Evolutionary conservation across 2,113 vertebrate species (phyloP), one percentile per base, ranked within the genome.

Genomic region (Urocolius indicus): DNA sequence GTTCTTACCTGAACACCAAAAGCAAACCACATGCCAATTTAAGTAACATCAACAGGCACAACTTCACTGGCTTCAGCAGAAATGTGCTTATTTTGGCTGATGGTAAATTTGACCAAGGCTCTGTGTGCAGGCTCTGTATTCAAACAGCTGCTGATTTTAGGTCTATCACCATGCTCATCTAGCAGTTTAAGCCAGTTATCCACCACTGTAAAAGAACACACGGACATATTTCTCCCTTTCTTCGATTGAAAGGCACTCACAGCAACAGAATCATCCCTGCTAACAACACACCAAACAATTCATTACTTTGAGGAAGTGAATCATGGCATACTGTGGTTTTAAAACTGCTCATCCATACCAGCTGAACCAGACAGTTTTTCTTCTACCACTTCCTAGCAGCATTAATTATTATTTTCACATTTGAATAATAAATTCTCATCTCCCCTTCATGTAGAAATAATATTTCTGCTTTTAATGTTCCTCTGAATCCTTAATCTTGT

Each of bases 331-430:
- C 2, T 32, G 51, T 29, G 38, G 27, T 75, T 94, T 90, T 79
- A 68, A 51, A 96, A 69, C 45, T 69, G 65, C 88, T 89, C 75
- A 86, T 69, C 84, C 73, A 29, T 21, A 93, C 63, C 78, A 91
- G 66, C 52, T 66, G 23, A 92, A 68, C 49, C 48, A 91, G 41
- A 63, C 22, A 67, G 57, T 43, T 91, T 68, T 81, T 61, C 57
- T 86, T 68, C 73, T 46, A 49, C 45, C 52, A 68, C 38, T 93
- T 94, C 73, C 87, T 91, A 89, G 66, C 52, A 91, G 46, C 63
- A 89, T 73, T 84, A 95, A 78, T 94, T 93, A 75, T 77, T 94
- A 59, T 91, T 92, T 93, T 76, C 93, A 74, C 83, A 69, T 80
- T 85, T 87, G 36, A 85, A 61, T 83, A 94, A 94, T 68, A 93